These are phyloP conservation scores for Mormyrus lacerda DNA, from an alignment of 2,113 vertebrate species.

Conservation along the genomic window DNA sequence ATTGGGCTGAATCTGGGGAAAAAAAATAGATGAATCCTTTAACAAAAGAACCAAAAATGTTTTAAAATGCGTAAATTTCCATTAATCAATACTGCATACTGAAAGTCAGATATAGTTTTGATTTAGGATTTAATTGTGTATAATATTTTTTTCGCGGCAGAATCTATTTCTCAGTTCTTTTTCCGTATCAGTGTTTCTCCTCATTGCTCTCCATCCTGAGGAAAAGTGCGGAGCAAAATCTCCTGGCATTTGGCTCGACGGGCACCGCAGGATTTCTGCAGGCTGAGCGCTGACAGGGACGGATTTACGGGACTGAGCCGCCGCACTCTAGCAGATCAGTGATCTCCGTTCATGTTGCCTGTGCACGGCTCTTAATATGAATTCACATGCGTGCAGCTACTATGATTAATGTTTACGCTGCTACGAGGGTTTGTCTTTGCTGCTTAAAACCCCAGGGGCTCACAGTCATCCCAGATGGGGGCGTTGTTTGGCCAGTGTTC, in stretches of 20 bases:
- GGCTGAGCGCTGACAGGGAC: neutral
- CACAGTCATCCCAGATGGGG: too few species aligned
- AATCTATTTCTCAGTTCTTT: neutral
- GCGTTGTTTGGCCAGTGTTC: too few species aligned
- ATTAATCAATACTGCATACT: neutral
- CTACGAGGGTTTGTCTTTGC: neutral
- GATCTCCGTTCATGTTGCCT: neutral
- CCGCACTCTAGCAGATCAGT: neutral
- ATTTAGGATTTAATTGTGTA: neutral
- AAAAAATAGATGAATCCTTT: neutral
- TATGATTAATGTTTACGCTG: neutral
- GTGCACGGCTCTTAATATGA: neutral
- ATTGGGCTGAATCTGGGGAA: neutral
- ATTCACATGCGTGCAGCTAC: neutral
- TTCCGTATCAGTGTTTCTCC: neutral
- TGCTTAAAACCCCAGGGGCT: neutral
- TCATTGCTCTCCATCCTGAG: neutral
- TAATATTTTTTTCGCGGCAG: neutral
- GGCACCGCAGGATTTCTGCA: neutral
- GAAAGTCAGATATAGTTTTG: neutral
- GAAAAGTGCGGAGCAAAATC: neutral
- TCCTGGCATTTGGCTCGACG: neutral
- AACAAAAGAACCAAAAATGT: neutral
- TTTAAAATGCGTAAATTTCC: neutral
- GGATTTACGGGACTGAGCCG: neutral